These are phyloP conservation scores for Polyodon spathula DNA, from an alignment of 2,113 vertebrate genomes.

Conservation along the genomic window DNA sequence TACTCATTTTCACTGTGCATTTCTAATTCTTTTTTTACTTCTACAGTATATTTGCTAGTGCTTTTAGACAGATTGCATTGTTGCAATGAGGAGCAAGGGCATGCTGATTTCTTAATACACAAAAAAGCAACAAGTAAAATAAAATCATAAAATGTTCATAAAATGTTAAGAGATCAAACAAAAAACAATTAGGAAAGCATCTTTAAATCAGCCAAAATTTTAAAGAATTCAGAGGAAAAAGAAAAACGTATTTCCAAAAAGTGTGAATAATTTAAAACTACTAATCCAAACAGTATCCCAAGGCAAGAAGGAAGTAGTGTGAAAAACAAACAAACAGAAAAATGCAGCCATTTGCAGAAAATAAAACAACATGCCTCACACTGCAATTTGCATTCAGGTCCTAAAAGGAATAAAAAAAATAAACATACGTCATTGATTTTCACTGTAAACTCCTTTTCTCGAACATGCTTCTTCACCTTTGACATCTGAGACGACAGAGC, in stretches of 20 bases:
- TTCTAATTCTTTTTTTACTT: background rate
- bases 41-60: background rate
- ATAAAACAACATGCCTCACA: conserved; percentile 74
- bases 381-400: conserved; percentile 72
- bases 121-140: background rate
- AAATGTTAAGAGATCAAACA: background rate
- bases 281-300: too few relatives aligned
- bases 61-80: background rate
- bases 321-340: conserved; percentile 21
- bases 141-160: too few relatives aligned
- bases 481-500: conserved; percentile 88
- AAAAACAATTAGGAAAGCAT: conserved; percentile 35
- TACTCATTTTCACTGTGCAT: too few relatives aligned
- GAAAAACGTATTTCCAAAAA: conserved; percentile 52
- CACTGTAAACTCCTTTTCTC: conserved; percentile 99
- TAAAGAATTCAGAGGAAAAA: conserved; percentile 26
- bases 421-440: conserved; percentile 99
- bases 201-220: conserved; percentile 27
- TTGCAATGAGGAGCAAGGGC: background rate
- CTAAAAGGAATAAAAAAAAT: conserved; percentile 77
- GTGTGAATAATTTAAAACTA: too few relatives aligned
- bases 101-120: conserved; percentile 22
- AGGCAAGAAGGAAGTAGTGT: conserved; percentile 53
- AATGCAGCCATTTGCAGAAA: conserved; percentile 74
- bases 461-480: conserved; percentile 99